Conservation (phyloP, 2,888 invertebrate genomes). For the Cephalotes varians region DNA sequence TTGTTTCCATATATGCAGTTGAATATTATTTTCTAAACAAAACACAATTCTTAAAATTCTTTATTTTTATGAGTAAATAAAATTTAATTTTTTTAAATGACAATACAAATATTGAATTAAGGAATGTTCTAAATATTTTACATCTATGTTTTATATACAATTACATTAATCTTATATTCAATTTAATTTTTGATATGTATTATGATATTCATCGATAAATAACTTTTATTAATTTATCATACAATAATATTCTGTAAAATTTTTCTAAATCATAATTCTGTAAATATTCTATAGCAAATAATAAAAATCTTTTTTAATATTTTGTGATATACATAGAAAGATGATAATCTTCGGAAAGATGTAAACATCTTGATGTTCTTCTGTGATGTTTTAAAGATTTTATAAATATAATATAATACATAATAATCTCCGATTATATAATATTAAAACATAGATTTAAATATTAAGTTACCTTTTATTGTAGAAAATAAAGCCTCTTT, state of each 20-base stretch:
- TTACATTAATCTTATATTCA: neutral
- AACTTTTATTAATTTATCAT: neutral
- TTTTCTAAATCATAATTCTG: neutral
- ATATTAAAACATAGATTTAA: neutral
- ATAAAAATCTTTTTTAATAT: neutral
- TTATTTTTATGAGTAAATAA: neutral
- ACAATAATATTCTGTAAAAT: neutral
- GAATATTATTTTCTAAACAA: slow-evolving; percentile 3
- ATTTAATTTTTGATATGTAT: neutral
- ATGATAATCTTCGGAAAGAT: slow-evolving; percentile 13
- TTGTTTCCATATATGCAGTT: neutral
- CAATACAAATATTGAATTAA: neutral
- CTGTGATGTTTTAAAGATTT: neutral
- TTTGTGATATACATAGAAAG: neutral
- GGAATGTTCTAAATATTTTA: neutral
- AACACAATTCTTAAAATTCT: neutral
- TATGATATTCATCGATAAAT: too few relatives aligned
- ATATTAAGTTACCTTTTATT: slow-evolving; percentile 63
- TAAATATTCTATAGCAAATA: neutral
- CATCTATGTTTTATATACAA: neutral
- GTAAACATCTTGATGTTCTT: slow-evolving; percentile 11
- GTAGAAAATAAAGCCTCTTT: slow-evolving; percentile 49
- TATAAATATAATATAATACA: neutral
- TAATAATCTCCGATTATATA: neutral
- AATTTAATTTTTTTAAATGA: neutral